A percentile compares a stretch with the other conserved stretches of the same genome.
phyloP scores from a whole-genome alignment of 2,113 vertebrate species.

The Hydropotes inermis region DNA sequence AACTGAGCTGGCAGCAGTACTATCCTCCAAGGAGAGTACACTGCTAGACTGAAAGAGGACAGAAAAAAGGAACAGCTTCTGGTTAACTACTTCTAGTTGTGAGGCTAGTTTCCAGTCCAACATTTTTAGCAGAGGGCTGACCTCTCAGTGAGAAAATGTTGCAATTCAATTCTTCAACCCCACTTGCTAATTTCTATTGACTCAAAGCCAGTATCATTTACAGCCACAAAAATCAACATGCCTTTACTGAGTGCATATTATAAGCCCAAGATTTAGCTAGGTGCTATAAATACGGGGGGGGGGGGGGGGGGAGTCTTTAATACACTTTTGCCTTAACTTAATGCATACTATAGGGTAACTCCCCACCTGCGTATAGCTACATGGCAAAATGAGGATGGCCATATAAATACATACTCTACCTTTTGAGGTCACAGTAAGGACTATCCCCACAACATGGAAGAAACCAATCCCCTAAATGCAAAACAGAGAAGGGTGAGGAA shows the following conservation, averaged over 20 bases:
- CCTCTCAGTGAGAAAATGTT: constrained; percentile 29
- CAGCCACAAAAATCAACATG: constrained; percentile 53
- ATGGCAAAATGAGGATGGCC: neutral
- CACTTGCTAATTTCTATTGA: constrained; percentile 27
- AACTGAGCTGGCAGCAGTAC: constrained; percentile 11
- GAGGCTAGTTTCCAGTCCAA: constrained; percentile 19
- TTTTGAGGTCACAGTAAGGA: neutral
- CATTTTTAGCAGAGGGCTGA: constrained; percentile 42
- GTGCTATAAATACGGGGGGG: neutral
- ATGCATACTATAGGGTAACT: neutral
- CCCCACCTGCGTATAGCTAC: neutral
- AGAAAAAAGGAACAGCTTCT: neutral
- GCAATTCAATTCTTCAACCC: constrained; percentile 2
- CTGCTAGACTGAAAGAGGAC: neutral
- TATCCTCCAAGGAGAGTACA: constrained; percentile 13
- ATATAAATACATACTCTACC: constrained; percentile 13
- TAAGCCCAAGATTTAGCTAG: constrained; percentile 39
- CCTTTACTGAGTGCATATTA: constrained; percentile 42
- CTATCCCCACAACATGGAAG: neutral
- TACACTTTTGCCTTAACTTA: constrained; percentile 30
- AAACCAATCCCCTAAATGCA: constrained; percentile 35
- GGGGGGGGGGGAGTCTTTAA: neutral
- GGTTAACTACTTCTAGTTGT: constrained; percentile 12
- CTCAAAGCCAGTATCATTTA: constrained; percentile 54
- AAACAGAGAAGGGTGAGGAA: neutral